These are phyloP conservation scores for Plodia interpunctella DNA, from an alignment of 1,140 invertebrate species.

Conservation along the genomic window DNA sequence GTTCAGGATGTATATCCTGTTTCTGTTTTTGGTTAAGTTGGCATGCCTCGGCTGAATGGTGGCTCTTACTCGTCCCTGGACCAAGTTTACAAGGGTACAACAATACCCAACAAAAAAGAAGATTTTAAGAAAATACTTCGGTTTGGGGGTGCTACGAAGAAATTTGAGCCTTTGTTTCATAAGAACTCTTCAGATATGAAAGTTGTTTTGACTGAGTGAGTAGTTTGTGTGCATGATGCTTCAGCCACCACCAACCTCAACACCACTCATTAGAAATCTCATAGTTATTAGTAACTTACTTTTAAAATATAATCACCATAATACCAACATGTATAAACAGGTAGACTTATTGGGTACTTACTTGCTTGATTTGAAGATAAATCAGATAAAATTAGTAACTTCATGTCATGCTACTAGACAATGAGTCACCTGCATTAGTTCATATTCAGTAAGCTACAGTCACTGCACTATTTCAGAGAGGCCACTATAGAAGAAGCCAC, in stretches of 20 bases:
- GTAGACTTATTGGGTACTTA: neutral
- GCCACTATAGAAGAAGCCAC: conserved; percentile 18
- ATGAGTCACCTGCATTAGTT: conserved; percentile 12
- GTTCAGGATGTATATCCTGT: conserved; percentile 14
- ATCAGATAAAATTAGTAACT: conserved; percentile 3
- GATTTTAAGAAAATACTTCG: conserved; percentile 33
- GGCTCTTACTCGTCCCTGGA: conserved; percentile 39
- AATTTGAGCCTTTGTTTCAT: conserved; percentile 37
- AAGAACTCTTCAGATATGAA: conserved; percentile 28
- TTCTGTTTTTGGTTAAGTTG: conserved; percentile 45
- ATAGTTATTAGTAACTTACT: too few species aligned
- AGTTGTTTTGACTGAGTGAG: conserved; percentile 38
- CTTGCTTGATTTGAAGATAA: neutral
- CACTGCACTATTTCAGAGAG: conserved; percentile 44
- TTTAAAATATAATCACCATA: too few species aligned
- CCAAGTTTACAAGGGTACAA: conserved; percentile 33
- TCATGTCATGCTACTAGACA: neutral
- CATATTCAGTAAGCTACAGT: conserved; percentile 36
- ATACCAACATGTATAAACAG: neutral
- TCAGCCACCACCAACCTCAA: neutral
- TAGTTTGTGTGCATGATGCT: conserved; percentile 19
- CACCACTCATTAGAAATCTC: neutral
- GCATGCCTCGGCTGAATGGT: conserved; percentile 47
- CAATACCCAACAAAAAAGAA: conserved; percentile 36
- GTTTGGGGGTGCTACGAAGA: conserved; percentile 32